A percentile compares a stretch with the other conserved stretches of the same genome.
Conservation (phyloP, 2,113 vertebrate genomes). For the Xyrauchen texanus region DNA sequence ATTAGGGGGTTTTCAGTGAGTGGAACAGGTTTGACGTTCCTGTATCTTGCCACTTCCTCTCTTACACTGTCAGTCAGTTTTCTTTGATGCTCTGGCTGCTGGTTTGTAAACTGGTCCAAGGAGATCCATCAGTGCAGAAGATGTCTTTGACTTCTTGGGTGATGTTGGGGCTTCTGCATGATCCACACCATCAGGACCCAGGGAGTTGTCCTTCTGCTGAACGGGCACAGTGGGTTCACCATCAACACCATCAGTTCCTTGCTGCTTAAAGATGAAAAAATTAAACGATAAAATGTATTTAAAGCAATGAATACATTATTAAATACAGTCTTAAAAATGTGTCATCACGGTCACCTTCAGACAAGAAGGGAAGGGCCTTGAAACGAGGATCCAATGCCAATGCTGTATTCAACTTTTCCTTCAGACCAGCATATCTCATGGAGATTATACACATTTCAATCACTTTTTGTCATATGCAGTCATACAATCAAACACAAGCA, state of each 20-base stretch:
- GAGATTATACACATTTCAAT: no score
- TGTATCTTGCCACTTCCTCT: not conserved
- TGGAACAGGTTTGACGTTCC: not conserved
- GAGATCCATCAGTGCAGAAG: not conserved
- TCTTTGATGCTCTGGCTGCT: not conserved
- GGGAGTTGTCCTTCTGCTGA: not conserved
- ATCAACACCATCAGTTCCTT: constrained; percentile 6
- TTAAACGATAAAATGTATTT: not conserved
- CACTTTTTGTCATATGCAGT: no score
- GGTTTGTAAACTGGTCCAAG: not conserved
- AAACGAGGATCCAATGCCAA: no score
- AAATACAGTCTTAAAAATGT: no score
- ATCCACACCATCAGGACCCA: no score
- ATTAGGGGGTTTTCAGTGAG: not conserved
- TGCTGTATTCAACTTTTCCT: no score
- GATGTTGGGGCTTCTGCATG: not conserved
- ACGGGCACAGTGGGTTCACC: not conserved
- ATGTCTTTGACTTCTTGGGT: not conserved
- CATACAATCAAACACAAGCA: no score
- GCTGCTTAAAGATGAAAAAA: not conserved
- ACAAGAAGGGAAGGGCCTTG: no score
- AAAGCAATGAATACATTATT: no score
- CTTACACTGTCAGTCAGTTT: not conserved
- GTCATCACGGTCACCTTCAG: no score
- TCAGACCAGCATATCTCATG: no score